A percentile compares a stretch with the other conserved stretches of the same genome.
Evolutionary conservation across 2,113 vertebrate genomes (phyloP).

Genomic region (Miniopterus natalensis): DNA sequence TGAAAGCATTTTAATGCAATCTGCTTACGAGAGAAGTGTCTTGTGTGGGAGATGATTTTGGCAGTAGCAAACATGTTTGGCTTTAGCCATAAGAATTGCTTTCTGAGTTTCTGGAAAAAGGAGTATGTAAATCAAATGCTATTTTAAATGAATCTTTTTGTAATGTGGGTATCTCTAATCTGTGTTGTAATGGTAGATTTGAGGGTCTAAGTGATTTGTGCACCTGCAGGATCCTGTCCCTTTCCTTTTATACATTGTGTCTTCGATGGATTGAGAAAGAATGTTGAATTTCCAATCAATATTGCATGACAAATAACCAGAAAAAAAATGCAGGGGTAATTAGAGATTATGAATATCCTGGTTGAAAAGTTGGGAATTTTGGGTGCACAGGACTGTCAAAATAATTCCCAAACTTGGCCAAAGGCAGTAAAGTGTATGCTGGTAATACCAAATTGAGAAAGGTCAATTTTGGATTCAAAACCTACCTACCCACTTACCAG

Average conservation of each 20-base stretch:
- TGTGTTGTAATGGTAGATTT: slow-evolving; percentile 68
- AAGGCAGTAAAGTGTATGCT: neutral
- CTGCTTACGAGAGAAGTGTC: slow-evolving; percentile 68
- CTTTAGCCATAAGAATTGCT: slow-evolving; percentile 76
- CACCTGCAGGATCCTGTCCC: slow-evolving; percentile 32
- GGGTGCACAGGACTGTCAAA: neutral
- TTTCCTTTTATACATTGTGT: neutral
- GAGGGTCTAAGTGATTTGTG: slow-evolving; percentile 48
- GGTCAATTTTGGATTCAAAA: neutral
- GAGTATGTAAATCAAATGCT: slow-evolving; percentile 74
- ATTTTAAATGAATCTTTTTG: slow-evolving; percentile 76
- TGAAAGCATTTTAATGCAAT: slow-evolving; percentile 70
- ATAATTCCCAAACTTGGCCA: neutral
- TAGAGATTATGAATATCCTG: slow-evolving; percentile 25
- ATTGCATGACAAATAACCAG: slow-evolving; percentile 8
- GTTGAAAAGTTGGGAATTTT: slow-evolving; percentile 25
- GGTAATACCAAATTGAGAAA: neutral
- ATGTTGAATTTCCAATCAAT: slow-evolving; percentile 40
- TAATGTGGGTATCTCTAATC: slow-evolving; percentile 67
- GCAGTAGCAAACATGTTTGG: slow-evolving; percentile 74
- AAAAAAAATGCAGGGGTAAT: slow-evolving; percentile 18
- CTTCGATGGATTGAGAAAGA: slow-evolving; percentile 65
- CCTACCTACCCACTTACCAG: neutral
- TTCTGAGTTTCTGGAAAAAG: slow-evolving; percentile 74
- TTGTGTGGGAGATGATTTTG: slow-evolving; percentile 79